Evolutionary conservation across 2,797 vertebrate genomes (phyloP).

Genomic region (Pangasius krempfi): DNA sequence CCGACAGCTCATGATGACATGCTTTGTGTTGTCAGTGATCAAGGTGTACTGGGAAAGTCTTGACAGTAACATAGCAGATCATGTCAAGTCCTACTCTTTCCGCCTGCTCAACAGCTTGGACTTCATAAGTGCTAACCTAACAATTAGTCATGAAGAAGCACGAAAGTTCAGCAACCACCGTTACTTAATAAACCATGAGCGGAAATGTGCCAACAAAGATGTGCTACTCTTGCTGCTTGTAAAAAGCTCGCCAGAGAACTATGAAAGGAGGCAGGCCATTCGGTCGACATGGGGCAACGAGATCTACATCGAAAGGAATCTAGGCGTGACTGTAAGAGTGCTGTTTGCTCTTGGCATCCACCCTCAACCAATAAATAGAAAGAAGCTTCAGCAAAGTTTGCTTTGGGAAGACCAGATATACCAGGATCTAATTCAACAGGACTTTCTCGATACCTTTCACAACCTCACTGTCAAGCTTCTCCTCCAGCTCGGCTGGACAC

Average conservation of each 20-base stretch:
- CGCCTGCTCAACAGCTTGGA: constrained; percentile 85
- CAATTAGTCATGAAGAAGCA: constrained; percentile 74
- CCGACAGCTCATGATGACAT: constrained; percentile 81
- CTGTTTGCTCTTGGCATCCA: constrained; percentile 85
- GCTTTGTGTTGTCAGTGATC: constrained; percentile 82
- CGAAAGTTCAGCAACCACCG: constrained; percentile 71
- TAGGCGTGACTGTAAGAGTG: constrained; percentile 86
- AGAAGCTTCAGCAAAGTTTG: constrained; percentile 72
- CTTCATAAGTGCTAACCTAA: constrained; percentile 85
- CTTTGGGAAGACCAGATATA: constrained; percentile 77
- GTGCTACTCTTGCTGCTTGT: constrained; percentile 90
- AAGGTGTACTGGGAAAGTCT: constrained; percentile 86
- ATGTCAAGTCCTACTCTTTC: constrained; percentile 89
- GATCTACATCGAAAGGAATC: constrained; percentile 72
- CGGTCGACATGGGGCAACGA: constrained; percentile 94
- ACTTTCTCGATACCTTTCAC: constrained; percentile 93
- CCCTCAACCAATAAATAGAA: constrained; percentile 36
- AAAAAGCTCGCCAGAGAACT: constrained; percentile 87
- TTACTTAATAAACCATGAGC: constrained; percentile 86
- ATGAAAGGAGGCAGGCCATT: constrained; percentile 81
- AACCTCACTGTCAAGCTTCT: constrained; percentile 94
- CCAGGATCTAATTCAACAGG: constrained; percentile 89
- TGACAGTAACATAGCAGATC: constrained; percentile 76
- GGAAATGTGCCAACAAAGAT: constrained; percentile 80
- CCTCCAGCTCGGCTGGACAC: constrained; percentile 92